Percentiles rank a stretch among this genome's conserved stretches.
Evolutionary conservation across 2,113 vertebrate genomes (phyloP).

Genomic region (Melanerpes formicivorus): DNA sequence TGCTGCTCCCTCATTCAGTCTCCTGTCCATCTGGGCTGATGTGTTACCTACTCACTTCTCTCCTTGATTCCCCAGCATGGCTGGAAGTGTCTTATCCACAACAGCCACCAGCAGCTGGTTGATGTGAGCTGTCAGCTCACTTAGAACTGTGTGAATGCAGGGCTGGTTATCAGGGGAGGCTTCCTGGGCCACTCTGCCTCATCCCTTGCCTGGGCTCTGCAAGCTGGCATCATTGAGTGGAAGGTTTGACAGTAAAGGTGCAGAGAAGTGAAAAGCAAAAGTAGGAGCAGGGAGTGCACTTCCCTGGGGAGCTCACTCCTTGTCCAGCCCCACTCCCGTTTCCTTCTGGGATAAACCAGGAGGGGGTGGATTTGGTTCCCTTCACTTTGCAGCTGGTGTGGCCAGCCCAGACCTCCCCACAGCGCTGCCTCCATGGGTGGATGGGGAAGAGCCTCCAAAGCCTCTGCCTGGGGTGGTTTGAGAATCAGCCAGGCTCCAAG

Average conservation of each 20-base stretch:
- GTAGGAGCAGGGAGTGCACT: neutral
- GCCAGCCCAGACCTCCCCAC: neutral
- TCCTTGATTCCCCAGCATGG: neutral
- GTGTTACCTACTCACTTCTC: neutral
- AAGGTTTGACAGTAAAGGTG: neutral
- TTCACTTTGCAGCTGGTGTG: neutral
- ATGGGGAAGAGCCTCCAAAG: neutral
- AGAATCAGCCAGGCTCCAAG: accelerated
- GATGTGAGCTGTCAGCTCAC: neutral
- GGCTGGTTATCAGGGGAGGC: neutral
- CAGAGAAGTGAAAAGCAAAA: neutral
- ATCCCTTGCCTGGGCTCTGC: neutral
- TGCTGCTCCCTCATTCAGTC: neutral
- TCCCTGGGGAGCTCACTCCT: neutral
- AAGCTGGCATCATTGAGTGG: accelerated
- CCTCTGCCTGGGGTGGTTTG: neutral
- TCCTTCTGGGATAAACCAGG: slow-evolving; percentile 42
- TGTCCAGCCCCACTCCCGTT: neutral
- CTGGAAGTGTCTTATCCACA: neutral
- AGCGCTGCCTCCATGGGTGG: accelerated
- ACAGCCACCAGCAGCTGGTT: neutral
- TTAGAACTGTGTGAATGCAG: neutral
- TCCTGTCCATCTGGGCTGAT: neutral
- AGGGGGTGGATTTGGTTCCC: neutral
- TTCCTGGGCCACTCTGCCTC: neutral